Conservation (phyloP, 2,797 vertebrate genomes). For the Percopsis omiscomaycus region DNA sequence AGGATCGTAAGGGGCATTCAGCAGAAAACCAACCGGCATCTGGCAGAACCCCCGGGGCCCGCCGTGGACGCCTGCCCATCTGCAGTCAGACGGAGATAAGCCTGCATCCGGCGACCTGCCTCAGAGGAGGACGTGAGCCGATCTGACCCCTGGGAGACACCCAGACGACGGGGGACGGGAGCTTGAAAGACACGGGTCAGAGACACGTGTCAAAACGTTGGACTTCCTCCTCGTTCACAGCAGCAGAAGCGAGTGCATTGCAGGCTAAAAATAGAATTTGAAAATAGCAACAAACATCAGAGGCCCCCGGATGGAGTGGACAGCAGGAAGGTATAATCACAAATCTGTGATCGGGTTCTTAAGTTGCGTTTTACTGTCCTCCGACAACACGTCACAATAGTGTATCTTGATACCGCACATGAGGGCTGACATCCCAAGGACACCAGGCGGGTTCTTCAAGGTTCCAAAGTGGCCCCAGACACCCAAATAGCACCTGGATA, state of each 20-base stretch:
- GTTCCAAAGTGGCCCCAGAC: conserved; percentile 4
- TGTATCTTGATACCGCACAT: neutral
- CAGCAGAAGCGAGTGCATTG: too few relatives aligned
- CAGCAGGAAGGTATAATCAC: neutral
- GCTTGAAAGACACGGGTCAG: neutral
- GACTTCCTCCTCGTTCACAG: neutral
- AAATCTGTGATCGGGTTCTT: too few relatives aligned
- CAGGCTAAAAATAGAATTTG: neutral
- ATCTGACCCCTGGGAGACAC: conserved; percentile 3
- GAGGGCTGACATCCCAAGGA: conserved; percentile 24
- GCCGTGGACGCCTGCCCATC: conserved; percentile 5
- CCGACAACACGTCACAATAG: neutral
- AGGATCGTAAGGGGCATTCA: conserved; percentile 7
- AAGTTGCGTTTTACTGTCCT: neutral
- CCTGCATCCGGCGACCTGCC: conserved; percentile 12
- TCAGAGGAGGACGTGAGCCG: conserved; percentile 24
- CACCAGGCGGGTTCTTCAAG: conserved; percentile 11
- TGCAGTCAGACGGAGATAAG: conserved; percentile 10
- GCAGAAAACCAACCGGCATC: conserved; percentile 25
- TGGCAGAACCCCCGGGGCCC: conserved; percentile 2
- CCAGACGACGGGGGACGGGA: neutral
- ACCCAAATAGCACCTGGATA: conserved; percentile 34
- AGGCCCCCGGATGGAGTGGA: too few relatives aligned
- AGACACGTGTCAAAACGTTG: conserved; percentile 14
- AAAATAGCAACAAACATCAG: neutral